phyloP scores from a whole-genome alignment of 2,797 vertebrate genomes.

The Gobionotothen gibberifrons region DNA sequence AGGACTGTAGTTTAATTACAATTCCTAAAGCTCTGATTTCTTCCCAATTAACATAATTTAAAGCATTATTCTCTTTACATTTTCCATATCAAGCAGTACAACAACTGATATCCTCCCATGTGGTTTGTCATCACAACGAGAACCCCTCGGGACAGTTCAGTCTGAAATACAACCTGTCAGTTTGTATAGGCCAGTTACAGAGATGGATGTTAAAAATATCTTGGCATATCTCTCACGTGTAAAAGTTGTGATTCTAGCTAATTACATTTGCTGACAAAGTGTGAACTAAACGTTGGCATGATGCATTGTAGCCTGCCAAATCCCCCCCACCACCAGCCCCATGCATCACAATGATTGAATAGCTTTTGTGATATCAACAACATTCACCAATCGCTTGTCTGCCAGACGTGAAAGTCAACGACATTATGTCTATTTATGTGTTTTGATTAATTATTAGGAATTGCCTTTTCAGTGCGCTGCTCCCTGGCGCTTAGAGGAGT shows the following conservation, averaged over 20 bases:
- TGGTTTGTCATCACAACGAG: slow-evolving; percentile 16
- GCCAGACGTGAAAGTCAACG: slow-evolving; percentile 68
- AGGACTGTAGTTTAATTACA: neutral
- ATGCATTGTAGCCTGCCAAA: slow-evolving; percentile 53
- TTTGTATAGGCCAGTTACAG: neutral
- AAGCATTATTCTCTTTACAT: slow-evolving; percentile 2
- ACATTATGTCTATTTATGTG: slow-evolving; percentile 69
- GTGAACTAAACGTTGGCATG: slow-evolving; percentile 61
- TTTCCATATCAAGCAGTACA: neutral
- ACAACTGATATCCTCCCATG: neutral
- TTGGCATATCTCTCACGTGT: slow-evolving; percentile 25
- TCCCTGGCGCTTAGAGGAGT: slow-evolving; percentile 23
- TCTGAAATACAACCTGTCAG: slow-evolving; percentile 17
- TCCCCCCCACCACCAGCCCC: slow-evolving; percentile 21
- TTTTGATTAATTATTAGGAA: slow-evolving; percentile 74
- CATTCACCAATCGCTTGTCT: slow-evolving; percentile 62
- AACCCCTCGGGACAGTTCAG: slow-evolving; percentile 12
- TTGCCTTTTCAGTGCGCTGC: slow-evolving; percentile 46
- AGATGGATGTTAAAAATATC: slow-evolving; percentile 24
- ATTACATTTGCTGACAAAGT: slow-evolving; percentile 67
- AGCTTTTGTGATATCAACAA: slow-evolving; percentile 60
- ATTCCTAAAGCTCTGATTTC: neutral
- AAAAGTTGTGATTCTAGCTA: slow-evolving; percentile 51
- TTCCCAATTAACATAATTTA: neutral
- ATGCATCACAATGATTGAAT: slow-evolving; percentile 69